A percentile compares a stretch with the other conserved stretches of the same genome.
Conservation (phyloP, 2,797 vertebrate species). For the Gallinago nigripennis region DNA sequence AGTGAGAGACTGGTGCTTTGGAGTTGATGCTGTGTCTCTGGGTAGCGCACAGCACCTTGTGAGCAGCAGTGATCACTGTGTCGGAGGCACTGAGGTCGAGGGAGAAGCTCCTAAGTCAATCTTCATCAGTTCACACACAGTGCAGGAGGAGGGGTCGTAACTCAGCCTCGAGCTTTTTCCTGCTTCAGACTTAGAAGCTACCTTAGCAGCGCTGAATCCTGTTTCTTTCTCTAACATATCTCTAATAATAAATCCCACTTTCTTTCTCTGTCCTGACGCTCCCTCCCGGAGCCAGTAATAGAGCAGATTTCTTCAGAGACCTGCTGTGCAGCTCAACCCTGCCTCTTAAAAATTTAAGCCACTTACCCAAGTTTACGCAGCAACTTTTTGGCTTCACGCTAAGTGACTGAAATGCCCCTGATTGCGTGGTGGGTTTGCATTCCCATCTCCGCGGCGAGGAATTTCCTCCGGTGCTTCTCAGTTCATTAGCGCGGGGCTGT, state of each 20-base stretch:
- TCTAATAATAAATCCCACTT: not conserved
- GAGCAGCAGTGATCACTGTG: not conserved
- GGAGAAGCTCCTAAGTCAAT: not conserved
- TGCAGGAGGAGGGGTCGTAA: not conserved
- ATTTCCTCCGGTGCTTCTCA: constrained; percentile 46
- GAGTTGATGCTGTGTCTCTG: not conserved
- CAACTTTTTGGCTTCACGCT: not conserved
- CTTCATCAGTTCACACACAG: not conserved
- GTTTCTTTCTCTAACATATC: not conserved
- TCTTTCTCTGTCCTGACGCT: not conserved
- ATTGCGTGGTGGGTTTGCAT: not conserved
- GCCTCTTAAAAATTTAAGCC: not conserved
- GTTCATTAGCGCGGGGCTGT: not conserved
- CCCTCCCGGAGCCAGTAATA: not conserved
- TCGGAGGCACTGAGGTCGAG: not conserved
- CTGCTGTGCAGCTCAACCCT: not conserved
- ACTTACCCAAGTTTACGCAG: not conserved
- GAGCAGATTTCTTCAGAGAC: not conserved
- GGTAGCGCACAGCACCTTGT: not conserved
- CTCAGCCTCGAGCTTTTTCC: not conserved
- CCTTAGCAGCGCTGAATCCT: not conserved
- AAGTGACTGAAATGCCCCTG: not conserved
- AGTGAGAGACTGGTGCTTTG: not conserved
- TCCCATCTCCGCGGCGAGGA: not conserved
- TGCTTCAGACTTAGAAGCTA: not conserved